Conservation (phyloP, 2,113 vertebrate species). For the Takifugu flavidus region DNA sequence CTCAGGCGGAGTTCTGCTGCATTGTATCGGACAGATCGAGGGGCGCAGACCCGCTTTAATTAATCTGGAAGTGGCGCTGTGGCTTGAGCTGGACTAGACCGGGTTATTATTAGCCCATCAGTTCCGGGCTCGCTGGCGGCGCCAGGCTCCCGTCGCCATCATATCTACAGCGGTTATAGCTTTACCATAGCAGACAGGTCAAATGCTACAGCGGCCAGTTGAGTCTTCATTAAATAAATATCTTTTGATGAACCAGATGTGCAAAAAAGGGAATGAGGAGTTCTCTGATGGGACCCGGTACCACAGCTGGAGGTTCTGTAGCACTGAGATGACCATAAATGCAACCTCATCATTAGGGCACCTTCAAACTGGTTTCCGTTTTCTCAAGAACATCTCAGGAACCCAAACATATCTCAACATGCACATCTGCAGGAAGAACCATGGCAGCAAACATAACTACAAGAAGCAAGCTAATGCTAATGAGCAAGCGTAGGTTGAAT, state of each 20-base stretch:
- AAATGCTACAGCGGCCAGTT: slow-evolving; percentile 9
- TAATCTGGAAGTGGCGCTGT: slow-evolving; percentile 24
- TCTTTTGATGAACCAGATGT: no score
- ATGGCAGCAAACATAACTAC: no score
- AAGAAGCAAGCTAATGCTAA: no score
- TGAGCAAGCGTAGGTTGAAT: no score
- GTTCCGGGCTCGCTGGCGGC: slow-evolving; percentile 6
- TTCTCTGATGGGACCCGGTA: slow-evolving; percentile 30
- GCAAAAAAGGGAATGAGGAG: background rate
- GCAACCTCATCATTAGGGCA: background rate
- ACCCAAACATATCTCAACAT: no score
- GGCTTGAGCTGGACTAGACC: slow-evolving; percentile 11
- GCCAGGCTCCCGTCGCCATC: slow-evolving; percentile 13
- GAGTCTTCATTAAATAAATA: no score
- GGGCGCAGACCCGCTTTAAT: slow-evolving; percentile 5
- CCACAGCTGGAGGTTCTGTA: slow-evolving; percentile 6
- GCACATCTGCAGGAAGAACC: no score
- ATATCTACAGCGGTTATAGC: slow-evolving; percentile 18
- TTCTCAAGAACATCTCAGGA: background rate
- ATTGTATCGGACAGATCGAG: slow-evolving; percentile 14
- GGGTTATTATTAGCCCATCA: slow-evolving; percentile 19
- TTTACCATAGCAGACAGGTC: slow-evolving; percentile 30
- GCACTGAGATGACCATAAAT: slow-evolving; percentile 1
- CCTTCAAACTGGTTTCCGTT: background rate
- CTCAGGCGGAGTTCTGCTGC: slow-evolving; percentile 18